A percentile compares a stretch with the other conserved stretches of the same genome.
Evolutionary conservation across 1,140 invertebrate genomes (phyloP).

Genomic region (Neodiprion pinetum): DNA sequence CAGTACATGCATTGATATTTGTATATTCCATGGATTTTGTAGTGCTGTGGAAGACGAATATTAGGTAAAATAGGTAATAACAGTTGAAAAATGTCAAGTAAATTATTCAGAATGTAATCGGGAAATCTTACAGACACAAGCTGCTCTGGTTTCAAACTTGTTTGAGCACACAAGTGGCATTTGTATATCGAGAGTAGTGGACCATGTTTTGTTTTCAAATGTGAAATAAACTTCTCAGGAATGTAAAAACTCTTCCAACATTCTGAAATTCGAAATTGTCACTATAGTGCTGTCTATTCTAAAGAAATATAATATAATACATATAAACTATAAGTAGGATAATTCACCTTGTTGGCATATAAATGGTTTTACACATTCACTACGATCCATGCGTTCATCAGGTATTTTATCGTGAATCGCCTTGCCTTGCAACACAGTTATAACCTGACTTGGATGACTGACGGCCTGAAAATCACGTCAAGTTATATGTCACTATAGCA

Average conservation of each 20-base stretch:
- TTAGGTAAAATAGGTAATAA: not conserved
- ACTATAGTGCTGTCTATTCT: not conserved
- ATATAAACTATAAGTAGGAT: not conserved
- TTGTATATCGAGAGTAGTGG: constrained; percentile 33
- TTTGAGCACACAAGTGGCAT: constrained; percentile 48
- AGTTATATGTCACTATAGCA: constrained; percentile 15
- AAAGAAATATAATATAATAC: no score
- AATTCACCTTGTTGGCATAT: constrained; percentile 50
- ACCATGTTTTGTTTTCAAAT: constrained; percentile 51
- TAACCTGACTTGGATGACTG: constrained; percentile 13
- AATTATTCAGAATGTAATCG: no score
- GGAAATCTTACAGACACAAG: constrained; percentile 41
- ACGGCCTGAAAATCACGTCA: constrained; percentile 27
- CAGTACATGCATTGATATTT: constrained; percentile 65
- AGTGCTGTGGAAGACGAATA: constrained; percentile 46
- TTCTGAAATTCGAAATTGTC: constrained; percentile 36
- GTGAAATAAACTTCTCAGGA: constrained; percentile 49
- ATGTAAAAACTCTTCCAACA: constrained; percentile 54
- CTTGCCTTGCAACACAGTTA: constrained; percentile 30
- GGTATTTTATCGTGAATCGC: constrained; percentile 22
- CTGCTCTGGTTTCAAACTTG: constrained; percentile 31
- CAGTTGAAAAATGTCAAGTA: not conserved
- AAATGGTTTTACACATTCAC: constrained; percentile 45
- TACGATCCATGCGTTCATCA: constrained; percentile 40
- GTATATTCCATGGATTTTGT: constrained; percentile 57